Evolutionary conservation across 1,140 invertebrate species (phyloP), one percentile per base, ranked within the genome.

Genomic region (Helicoverpa armigera): DNA sequence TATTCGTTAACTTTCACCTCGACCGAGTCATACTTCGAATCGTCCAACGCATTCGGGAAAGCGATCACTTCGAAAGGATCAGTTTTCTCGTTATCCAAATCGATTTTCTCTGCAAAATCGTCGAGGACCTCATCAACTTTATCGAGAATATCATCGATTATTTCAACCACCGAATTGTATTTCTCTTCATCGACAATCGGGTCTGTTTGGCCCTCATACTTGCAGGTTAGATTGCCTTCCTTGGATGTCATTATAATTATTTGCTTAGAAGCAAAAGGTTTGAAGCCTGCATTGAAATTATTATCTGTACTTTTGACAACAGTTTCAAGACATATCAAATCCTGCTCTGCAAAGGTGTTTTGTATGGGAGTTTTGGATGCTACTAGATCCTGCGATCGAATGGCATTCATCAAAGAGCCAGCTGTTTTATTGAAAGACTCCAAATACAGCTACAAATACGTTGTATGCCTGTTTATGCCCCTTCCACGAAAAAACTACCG

Each of bases 261-360:
- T 89, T 93, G 87, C 67, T 92, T 92, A 0, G 89, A 89, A 0
- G 92, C 89, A 79, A 91, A 93, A 1, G 91, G 92, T 79, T 91
- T 91, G 83, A 92, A 93, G 14, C 90, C 92, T 93, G 82, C 2
- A 13, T 63, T 56, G 13, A 67, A 43, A 61, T 23, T 80, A 76
- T 63, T 14, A 54, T 67, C 18, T 31, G 12, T 63, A 31, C 35
- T 43, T 43, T 43, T 43, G 35, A 43, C 35, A 43, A 43, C 7
- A 43, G 5, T 43, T 5, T 43, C 35, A 43, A 1, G 9, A 43
- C 5, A 43, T 9, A 23, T 23, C 1, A 9, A 43, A 35, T 35
- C 35, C 35, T 35, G 35, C 35, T 35, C 9, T 1, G 35, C 35
- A 5, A 43, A 43, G 5, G 7, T 43, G 5, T 43, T 1, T 9